These are phyloP conservation scores for Hydrocynus forskahlii DNA, from an alignment of 2,797 vertebrate genomes.

Conservation along the genomic window DNA sequence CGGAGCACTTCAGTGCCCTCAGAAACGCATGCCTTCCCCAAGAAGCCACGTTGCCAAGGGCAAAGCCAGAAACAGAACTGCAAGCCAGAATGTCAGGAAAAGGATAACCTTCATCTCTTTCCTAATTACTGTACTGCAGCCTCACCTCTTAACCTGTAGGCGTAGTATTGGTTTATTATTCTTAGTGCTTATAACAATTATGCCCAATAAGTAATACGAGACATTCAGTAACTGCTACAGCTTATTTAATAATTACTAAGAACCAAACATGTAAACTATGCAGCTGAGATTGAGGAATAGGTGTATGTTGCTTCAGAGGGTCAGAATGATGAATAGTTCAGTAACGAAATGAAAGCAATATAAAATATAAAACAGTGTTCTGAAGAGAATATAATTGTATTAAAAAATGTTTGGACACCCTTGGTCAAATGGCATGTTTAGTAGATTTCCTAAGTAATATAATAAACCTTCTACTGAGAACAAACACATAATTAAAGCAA, in stretches of 20 bases:
- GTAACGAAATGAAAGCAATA: no score
- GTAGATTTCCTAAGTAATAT: no score
- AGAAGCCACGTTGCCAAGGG: conserved; percentile 85
- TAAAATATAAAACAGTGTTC: background rate
- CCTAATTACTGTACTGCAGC: background rate
- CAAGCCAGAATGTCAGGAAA: background rate
- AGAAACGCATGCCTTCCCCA: conserved; percentile 89
- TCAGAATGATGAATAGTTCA: no score
- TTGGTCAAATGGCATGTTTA: no score
- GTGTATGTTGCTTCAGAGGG: no score
- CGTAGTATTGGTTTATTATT: background rate
- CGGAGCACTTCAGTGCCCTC: conserved; percentile 78
- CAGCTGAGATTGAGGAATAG: no score
- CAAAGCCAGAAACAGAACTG: conserved; percentile 30
- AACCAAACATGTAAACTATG: no score
- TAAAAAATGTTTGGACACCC: no score
- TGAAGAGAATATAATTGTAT: background rate
- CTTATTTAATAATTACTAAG: no score
- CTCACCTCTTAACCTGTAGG: background rate
- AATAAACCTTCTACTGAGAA: no score
- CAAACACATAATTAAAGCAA: no score
- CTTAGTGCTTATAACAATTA: background rate
- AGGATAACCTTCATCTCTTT: background rate
- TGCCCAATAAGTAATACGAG: background rate
- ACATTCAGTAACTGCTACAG: background rate